Percentiles rank a stretch among this genome's conserved stretches.
Evolutionary conservation across 2,888 invertebrate genomes (phyloP).

Genomic region (Blastobasis adustella): DNA sequence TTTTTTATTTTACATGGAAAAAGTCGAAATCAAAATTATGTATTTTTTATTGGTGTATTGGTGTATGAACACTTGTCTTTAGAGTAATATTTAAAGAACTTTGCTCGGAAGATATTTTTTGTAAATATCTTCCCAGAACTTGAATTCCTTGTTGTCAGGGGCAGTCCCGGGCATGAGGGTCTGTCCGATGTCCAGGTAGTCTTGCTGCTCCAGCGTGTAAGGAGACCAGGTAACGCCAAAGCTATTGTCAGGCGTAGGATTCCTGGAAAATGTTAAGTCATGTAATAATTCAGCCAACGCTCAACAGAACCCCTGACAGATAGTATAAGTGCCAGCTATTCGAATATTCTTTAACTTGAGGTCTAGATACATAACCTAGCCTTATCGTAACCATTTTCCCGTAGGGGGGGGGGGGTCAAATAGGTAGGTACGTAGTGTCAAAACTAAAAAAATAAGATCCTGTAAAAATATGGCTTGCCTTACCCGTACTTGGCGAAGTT

Average conservation of each 20-base stretch:
- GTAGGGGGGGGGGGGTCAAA: too few relatives aligned
- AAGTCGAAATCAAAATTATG: not conserved
- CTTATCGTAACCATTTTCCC: too few relatives aligned
- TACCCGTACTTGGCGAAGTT: slow-evolving; percentile 56
- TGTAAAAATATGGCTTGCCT: slow-evolving; percentile 10
- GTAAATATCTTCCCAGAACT: slow-evolving; percentile 35
- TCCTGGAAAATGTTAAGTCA: slow-evolving; percentile 12
- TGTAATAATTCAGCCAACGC: too few relatives aligned
- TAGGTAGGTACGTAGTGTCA: too few relatives aligned
- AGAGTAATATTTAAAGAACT: not conserved
- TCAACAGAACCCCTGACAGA: slow-evolving; percentile 3
- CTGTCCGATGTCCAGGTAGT: slow-evolving; percentile 22
- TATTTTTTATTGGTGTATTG: not conserved
- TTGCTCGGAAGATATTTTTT: slow-evolving; percentile 19
- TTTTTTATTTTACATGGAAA: too few relatives aligned
- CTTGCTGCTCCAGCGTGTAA: slow-evolving; percentile 13
- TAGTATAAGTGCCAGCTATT: too few relatives aligned
- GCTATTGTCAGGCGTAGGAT: slow-evolving; percentile 21
- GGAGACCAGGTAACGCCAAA: slow-evolving; percentile 18
- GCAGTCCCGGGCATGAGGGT: slow-evolving; percentile 15
- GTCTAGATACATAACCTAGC: too few relatives aligned
- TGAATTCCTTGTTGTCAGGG: slow-evolving; percentile 31
- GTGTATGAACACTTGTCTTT: not conserved
- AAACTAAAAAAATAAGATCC: too few relatives aligned
- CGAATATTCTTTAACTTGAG: too few relatives aligned